Base-by-base conservation (phyloP, 1,140 invertebrate genomes). In the Maniola jurtina region DNA sequence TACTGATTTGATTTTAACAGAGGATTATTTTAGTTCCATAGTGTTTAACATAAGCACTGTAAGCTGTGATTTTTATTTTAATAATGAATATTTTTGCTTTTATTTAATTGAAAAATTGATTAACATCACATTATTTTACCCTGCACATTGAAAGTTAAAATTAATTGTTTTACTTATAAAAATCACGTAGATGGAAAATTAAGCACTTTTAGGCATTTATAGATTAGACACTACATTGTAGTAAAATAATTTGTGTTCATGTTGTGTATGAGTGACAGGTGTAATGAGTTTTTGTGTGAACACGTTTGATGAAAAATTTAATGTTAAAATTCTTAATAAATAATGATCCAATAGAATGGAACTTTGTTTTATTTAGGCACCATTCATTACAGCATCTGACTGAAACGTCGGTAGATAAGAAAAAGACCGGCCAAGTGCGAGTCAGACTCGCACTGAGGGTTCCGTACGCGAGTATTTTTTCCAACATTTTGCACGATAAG, bases 1-100 rank as follows among this genome's bases (percentile, higher is more conserved):
- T 56, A 56, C n/a, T 55, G 40, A 61, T 54, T 40, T 33, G 8
- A 57, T 52, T 42, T 40, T 42, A 62, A 38, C 55, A 62, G 54
- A 52, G 35, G 62, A 68, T 68, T 57, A 62, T 61, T 61, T 67
- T 61, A 57, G 10, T 25, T 6, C 9, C 5, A 7, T 55, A 55
- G 33, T 1, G 5, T 2, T 55, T 52, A 9, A 25, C 25, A 25
- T 25, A 45, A 45, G 5, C 13, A 10, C 13, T 14, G 14, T n/a
- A 35, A 6, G 11, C 13, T 56, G 10, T 35, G 8, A 35, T 56
- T 56, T n/a, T 35, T 4, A 11, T 35, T 56, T 56, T 36, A 38
- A 38, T 11, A 6, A 25, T 38, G 38, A 38, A 2, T 38, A 3
- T 3, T 38, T 6, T 38, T 9, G 38, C 10, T 38, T 38, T 38